Evolutionary conservation across 1,140 invertebrate species (phyloP), one percentile per base, ranked within the genome.

Genomic region (Drosophila watanabei): DNA sequence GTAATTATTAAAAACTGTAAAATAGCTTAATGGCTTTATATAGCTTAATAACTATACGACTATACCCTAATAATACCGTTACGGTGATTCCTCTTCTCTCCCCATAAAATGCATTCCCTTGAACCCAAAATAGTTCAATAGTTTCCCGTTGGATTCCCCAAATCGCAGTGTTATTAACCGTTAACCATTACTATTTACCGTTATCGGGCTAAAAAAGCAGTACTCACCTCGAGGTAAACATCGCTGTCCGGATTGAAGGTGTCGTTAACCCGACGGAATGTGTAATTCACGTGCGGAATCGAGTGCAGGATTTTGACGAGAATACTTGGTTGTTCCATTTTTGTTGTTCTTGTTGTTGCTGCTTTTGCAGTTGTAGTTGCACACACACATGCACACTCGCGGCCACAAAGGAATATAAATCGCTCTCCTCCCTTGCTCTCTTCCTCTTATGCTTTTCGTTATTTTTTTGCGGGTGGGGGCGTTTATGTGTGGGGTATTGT

Each of bases 221-320:
- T 72, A 90, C 94, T 94, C 92, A 98, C 97, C 96, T 98, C 98
- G 82, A 98, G 95, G 94, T 99, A 99, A 89, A 97, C 95, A 86
- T 96, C 96, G 81, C 96, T 97, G 82, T 96, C 95, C 54, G 97
- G 97, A 94, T 97, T 96, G 94, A 99, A 99, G 72, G 97, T 98
- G 88, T 96, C 96, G 94, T 98, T 98, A 93, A 98, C 97, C 76
- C 95, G 95, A 92, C 97, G 96, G 90, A 98, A 96, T 79, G 97
- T 96, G 87, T 98, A 97, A 95, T 98, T 98, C 93, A 97, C 94
- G 93, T 98, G 97, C 66, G 97, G 97, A 94, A 98, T 95, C 85
- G 95, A 94, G 94, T 98, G 97, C 93, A 98, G 96, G 94, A 97
- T 95, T 89, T 94, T 94, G 71, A 93, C 92, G 75, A 93, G 90